Evolutionary conservation across 2,113 vertebrate genomes (phyloP).

Genomic region (Talpa occidentalis): DNA sequence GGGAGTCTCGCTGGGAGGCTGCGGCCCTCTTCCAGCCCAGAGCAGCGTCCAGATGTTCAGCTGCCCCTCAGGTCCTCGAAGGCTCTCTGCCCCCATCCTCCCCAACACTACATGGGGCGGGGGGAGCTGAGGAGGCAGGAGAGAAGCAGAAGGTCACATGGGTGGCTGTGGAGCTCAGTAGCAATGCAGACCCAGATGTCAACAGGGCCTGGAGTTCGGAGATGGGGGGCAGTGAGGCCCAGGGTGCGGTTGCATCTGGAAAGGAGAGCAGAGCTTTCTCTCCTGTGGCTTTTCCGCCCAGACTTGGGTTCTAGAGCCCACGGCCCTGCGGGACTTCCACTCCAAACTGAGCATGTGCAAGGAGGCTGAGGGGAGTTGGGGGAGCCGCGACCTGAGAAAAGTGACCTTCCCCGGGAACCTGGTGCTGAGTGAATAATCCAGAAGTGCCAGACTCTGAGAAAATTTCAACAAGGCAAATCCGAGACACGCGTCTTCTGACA

Average conservation of each 20-base stretch:
- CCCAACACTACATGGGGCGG: rapidly evolving
- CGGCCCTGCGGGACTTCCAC: neutral
- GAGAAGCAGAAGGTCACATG: neutral
- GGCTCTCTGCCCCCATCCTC: neutral
- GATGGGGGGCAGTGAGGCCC: neutral
- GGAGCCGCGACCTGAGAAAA: neutral
- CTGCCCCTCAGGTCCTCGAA: neutral
- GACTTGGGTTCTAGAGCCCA: neutral
- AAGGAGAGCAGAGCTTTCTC: neutral
- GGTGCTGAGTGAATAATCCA: neutral
- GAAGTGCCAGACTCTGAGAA: neutral
- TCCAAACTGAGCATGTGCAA: neutral
- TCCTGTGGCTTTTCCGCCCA: neutral
- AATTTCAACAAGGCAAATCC: neutral
- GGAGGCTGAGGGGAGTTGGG: no score
- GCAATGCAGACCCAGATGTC: no score
- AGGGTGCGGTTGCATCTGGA: neutral
- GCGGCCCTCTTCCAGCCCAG: neutral
- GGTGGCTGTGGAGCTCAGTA: no score
- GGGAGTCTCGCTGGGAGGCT: neutral
- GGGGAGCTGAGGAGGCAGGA: neutral
- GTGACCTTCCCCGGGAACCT: neutral
- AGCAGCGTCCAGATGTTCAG: neutral
- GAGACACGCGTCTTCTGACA: neutral
- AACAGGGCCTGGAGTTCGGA: no score